phyloP scores from a whole-genome alignment of 2,797 vertebrate genomes.

The Protosalanx chinensis region DNA sequence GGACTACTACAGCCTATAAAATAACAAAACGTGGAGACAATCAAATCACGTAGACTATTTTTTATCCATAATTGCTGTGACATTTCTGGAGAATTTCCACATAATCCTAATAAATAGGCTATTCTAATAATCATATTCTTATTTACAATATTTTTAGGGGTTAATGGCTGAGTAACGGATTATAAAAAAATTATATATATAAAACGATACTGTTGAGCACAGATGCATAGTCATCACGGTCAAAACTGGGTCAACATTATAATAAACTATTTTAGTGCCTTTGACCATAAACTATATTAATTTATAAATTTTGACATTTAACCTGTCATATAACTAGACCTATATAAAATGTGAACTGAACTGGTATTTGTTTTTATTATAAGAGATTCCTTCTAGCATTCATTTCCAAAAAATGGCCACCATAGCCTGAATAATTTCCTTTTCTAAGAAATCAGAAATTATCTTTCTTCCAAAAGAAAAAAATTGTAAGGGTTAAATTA shows the following conservation, averaged over 20 bases:
- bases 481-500: slow-evolving; percentile 10
- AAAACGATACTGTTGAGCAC: too few species aligned
- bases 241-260: not conserved
- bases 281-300: not conserved
- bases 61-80: not conserved
- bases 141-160: not conserved
- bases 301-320: too few species aligned
- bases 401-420: slow-evolving; percentile 46
- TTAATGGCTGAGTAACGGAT: too few species aligned
- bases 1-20: not conserved
- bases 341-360: slow-evolving; percentile 1
- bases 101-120: not conserved
- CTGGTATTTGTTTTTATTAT: slow-evolving; percentile 28
- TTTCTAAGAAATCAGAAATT: slow-evolving; percentile 57
- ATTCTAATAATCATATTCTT: not conserved
- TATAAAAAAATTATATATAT: too few species aligned
- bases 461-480: slow-evolving; percentile 39
- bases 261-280: not conserved
- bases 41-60: not conserved
- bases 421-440: slow-evolving; percentile 50
- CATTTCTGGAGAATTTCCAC: not conserved
- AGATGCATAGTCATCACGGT: not conserved
- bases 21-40: not conserved
- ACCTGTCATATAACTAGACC: too few species aligned
- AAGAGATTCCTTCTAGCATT: slow-evolving; percentile 24